Percentiles rank a stretch among this genome's conserved stretches.
Evolutionary conservation across 2,797 vertebrate genomes (phyloP).

Genomic region (Notamacropus eugenii): DNA sequence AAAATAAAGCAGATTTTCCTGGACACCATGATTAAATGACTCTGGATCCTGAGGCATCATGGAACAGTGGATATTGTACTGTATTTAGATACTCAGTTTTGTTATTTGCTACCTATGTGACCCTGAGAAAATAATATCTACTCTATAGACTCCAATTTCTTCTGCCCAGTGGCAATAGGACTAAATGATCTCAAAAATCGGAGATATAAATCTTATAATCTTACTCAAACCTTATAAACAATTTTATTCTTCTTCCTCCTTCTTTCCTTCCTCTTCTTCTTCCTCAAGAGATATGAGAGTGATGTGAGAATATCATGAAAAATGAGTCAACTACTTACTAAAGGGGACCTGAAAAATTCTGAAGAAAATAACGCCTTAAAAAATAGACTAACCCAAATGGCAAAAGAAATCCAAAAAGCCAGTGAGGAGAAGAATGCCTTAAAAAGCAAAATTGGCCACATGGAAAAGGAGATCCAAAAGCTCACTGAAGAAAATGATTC

Average conservation of each 20-base stretch:
- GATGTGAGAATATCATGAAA: too few relatives aligned
- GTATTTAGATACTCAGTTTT: neutral
- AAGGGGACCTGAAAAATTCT: too few relatives aligned
- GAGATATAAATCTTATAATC: neutral
- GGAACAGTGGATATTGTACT: neutral
- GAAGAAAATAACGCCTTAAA: too few relatives aligned
- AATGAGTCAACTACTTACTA: too few relatives aligned
- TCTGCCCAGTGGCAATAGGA: neutral
- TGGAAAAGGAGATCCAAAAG: too few relatives aligned
- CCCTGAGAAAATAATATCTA: neutral
- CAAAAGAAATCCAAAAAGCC: too few relatives aligned
- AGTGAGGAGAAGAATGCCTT: too few relatives aligned
- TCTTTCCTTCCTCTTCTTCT: neutral
- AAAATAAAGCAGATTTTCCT: constrained; percentile 31
- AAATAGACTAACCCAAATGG: too few relatives aligned
- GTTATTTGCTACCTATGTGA: neutral
- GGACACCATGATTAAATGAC: neutral
- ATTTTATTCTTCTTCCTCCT: neutral
- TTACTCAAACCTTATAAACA: neutral
- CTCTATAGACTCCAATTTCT: neutral
- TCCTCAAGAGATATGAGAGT: too few relatives aligned
- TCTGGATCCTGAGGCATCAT: neutral
- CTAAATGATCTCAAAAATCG: neutral
- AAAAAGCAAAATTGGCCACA: too few relatives aligned
- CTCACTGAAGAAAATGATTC: too few relatives aligned